Evolutionary conservation across 2,888 invertebrate species (phyloP), one percentile per base, ranked within the genome.

Genomic region (Chelonus formosanus): DNA sequence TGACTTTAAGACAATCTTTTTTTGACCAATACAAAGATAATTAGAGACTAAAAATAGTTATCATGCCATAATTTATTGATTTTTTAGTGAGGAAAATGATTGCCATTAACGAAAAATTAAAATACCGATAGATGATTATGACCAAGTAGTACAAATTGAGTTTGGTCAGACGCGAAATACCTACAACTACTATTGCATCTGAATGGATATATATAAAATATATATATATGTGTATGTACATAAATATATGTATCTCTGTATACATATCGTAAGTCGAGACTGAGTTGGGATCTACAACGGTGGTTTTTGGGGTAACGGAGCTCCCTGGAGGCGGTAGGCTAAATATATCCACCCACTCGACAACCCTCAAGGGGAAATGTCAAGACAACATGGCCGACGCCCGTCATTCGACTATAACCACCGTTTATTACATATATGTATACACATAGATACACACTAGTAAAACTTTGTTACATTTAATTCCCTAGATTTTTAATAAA

Each of bases 351-450:
- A 82, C 81, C 78, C 78, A 76, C 78, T 80, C 71, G 73, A 76
- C 75, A 75, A 73, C 71, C 74, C 75, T 70, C 74, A 73, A 74
- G 82, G 82, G 82, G 81, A 78, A 81, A 82, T 82, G 84, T 84
- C 84, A 83, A 84, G 84, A 83, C 84, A 84, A 84, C 84, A 84
- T 84, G 84, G 84, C 84, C 82, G 84, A 83, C 83, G 81, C 80
- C 79, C 83, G 83, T 82, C 82, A 83, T 82, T 78, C 82, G 74
- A 72, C 76, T 68, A 58, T 71, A 67, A 76, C 74, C 77, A 72
- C 70, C 73, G 65, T 53, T 56, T 50, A 32, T 47, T 48, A 52
- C 54, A 47, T 47, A 55, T 40, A 6, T 20, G 10, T 31, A 43
- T 32, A 35, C 10, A 55, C 40, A 43, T 40, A 40, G 10, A 40